Percentiles rank a stretch among this genome's conserved stretches.
phyloP scores from a whole-genome alignment of 2,113 vertebrate species.

The Campylomormyrus tamandua region DNA sequence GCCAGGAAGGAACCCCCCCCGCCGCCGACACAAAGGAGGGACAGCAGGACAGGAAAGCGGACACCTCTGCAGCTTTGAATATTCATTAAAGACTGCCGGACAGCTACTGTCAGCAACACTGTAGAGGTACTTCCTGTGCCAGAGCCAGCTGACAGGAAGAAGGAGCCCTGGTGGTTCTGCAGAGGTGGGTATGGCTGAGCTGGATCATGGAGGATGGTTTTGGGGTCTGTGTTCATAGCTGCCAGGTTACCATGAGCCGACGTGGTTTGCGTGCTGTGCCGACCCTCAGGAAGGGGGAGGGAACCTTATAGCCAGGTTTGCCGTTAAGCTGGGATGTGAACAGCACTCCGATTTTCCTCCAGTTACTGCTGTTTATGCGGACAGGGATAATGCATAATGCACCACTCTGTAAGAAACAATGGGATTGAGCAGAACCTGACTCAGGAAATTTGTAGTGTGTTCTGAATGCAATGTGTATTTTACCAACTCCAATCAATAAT shows the following conservation, averaged over 20 bases:
- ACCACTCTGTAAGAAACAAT: not conserved
- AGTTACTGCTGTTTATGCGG: not conserved
- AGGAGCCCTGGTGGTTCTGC: not conserved
- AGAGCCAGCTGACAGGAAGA: not conserved
- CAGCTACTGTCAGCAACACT: not conserved
- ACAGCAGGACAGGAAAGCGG: not conserved
- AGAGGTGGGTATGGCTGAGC: not conserved
- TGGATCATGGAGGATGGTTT: not conserved
- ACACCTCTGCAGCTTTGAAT: not conserved
- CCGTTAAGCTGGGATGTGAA: not conserved
- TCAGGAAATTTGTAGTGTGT: too few species aligned
- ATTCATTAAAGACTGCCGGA: not conserved
- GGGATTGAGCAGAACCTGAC: too few species aligned
- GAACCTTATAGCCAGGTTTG: not conserved
- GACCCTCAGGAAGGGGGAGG: not conserved
- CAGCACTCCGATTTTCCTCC: not conserved
- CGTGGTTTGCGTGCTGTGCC: not conserved
- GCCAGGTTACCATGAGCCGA: not conserved
- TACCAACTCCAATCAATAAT: not conserved
- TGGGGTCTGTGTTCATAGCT: not conserved
- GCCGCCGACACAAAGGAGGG: not conserved
- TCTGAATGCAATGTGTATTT: not conserved
- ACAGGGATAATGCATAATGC: not conserved
- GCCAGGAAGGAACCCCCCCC: not conserved
- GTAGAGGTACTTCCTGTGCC: not conserved